Base-by-base conservation (phyloP, 2,888 invertebrate species). In the Orgyia antiqua region DNA sequence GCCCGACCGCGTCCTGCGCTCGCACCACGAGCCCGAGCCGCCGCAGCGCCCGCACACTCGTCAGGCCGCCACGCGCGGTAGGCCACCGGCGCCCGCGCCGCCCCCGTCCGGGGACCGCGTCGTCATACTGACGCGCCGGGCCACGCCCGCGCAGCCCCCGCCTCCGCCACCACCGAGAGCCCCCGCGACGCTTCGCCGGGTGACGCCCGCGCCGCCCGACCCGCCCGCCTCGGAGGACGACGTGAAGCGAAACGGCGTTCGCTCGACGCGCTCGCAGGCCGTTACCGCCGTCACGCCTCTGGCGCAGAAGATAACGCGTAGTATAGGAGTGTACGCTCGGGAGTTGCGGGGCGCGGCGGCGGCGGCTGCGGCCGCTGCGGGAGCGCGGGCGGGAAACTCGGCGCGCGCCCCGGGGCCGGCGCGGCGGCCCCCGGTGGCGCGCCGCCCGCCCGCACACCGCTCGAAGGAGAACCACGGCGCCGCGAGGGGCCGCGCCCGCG, bases 391-490 rank as follows among this genome's bases (percentile, higher is more conserved):
- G 76, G 76, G 79, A 78, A 77, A 75, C 73, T 67, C 68, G 42
- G 55, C 58, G 70, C 78, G 77, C 77, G 76, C 73, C 75, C 73
- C 76, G 70, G 76, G 70, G 48, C 64, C 71, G 60, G 67, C 58
- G 70, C 74, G 71, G 62, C 68, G 74, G 66, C 59, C 61, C 64
- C 71, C 66, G 71, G 74, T 64, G 72, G 72, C 73, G 69, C 71
- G 67, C 46, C 67, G 65, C 46, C 63, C 49, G 56, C 56, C 55
- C 51, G 60, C 60, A 42, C 68, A 62, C 58, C 73, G 78, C 67
- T 76, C 70, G 59, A 82, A 83, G 73, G 84, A 84, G 78, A 83
- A 84, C 68, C 71, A 63, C 62, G 71, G 69, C 63, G 69, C 55
- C 64, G 68, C 58, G 53, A 58, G 62, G 58, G 64, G 66, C 48